Evolutionary conservation across 2,113 vertebrate species (phyloP).

Genomic region (Cyanoliseus patagonus): DNA sequence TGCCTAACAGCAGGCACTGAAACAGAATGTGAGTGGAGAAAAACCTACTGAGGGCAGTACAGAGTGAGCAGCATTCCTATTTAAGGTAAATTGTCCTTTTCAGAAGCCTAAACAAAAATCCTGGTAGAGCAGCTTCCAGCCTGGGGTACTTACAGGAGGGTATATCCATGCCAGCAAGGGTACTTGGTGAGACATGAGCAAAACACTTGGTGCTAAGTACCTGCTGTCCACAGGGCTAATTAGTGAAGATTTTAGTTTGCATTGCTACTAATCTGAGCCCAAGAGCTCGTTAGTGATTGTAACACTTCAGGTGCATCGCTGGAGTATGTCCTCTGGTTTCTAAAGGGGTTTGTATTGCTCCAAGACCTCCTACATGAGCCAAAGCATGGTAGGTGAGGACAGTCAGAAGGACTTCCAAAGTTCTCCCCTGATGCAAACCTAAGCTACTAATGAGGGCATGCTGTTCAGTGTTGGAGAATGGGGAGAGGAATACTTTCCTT

Average conservation of each 20-base stretch:
- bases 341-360: neutral
- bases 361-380: neutral
- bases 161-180: no score
- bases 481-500: neutral
- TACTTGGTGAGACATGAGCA: neutral
- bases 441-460: neutral
- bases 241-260: neutral
- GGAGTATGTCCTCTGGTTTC: neutral
- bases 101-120: neutral
- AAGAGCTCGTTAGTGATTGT: neutral
- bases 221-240: fast-evolving
- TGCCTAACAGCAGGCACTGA: neutral
- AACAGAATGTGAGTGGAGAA: neutral
- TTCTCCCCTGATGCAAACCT: neutral
- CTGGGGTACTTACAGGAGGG: neutral
- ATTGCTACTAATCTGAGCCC: neutral
- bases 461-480: neutral
- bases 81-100: neutral
- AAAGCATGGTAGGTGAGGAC: neutral
- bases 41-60: neutral
- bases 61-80: neutral
- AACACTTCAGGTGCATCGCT: neutral
- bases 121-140: neutral
- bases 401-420: neutral
- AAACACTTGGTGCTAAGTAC: fast-evolving